These are phyloP conservation scores for Hyperopisus bebe DNA, from an alignment of 2,113 vertebrate species.

Conservation along the genomic window DNA sequence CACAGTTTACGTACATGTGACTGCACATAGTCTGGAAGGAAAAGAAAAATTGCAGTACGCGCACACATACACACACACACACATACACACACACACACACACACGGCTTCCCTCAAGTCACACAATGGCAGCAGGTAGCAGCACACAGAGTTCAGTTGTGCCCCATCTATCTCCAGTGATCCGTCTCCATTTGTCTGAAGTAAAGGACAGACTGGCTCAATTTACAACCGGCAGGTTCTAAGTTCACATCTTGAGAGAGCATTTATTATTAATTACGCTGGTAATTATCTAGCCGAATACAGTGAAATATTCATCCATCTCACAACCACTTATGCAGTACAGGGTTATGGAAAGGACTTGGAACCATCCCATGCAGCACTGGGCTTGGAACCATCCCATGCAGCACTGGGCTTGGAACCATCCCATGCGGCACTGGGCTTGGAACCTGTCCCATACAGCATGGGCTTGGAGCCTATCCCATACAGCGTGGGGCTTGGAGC, in stretches of 20 bases:
- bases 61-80: too few species aligned
- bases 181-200: neutral
- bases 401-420: too few species aligned
- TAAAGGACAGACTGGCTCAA: neutral
- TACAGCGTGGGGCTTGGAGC: neutral
- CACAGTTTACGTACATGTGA: neutral
- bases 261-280: neutral
- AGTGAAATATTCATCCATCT: neutral
- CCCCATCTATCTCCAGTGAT: neutral
- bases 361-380: neutral
- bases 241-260: neutral
- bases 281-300: neutral
- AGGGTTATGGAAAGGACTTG: neutral
- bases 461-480: neutral
- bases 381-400: neutral
- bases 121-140: neutral
- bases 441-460: neutral
- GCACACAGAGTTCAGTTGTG: neutral
- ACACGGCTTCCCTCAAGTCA: neutral
- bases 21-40: neutral
- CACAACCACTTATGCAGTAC: neutral
- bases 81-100: neutral
- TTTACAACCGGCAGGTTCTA: neutral
- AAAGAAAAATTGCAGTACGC: neutral
- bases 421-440: too few species aligned